phyloP scores from a whole-genome alignment of 2,113 vertebrate genomes.

The Hydropotes inermis region DNA sequence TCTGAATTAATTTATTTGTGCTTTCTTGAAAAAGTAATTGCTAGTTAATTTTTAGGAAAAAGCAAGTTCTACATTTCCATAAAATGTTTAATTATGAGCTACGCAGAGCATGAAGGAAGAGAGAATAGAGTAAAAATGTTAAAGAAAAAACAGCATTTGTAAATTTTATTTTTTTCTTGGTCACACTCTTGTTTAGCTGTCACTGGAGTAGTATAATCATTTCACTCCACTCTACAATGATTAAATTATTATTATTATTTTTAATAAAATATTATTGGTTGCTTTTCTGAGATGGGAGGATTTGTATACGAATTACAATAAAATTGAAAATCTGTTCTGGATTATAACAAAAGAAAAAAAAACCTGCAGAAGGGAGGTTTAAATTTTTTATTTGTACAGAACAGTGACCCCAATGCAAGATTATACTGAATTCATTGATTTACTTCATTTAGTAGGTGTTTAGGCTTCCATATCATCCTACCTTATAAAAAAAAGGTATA shows the following conservation, averaged over 20 bases:
- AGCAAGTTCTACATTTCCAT: background rate
- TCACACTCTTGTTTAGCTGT: background rate
- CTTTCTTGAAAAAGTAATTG: background rate
- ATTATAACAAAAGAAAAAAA: background rate
- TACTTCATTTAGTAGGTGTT: background rate
- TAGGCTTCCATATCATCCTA: background rate
- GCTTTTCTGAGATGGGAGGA: background rate
- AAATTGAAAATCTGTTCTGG: background rate
- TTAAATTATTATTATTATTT: background rate
- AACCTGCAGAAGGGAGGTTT: background rate
- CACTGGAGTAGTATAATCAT: background rate
- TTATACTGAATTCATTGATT: background rate
- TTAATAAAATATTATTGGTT: background rate
- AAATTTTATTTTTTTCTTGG: background rate
- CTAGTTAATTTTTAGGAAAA: background rate
- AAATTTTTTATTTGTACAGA: background rate
- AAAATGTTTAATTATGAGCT: background rate
- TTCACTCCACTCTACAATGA: background rate
- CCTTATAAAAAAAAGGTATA: background rate
- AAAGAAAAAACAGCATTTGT: background rate
- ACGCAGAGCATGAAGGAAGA: background rate
- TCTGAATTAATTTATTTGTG: slow-evolving; percentile 6
- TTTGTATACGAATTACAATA: background rate
- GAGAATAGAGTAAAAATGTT: background rate
- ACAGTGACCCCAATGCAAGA: background rate